phyloP scores from a whole-genome alignment of 1,140 invertebrate genomes.

The Dinoponera quadriceps region DNA sequence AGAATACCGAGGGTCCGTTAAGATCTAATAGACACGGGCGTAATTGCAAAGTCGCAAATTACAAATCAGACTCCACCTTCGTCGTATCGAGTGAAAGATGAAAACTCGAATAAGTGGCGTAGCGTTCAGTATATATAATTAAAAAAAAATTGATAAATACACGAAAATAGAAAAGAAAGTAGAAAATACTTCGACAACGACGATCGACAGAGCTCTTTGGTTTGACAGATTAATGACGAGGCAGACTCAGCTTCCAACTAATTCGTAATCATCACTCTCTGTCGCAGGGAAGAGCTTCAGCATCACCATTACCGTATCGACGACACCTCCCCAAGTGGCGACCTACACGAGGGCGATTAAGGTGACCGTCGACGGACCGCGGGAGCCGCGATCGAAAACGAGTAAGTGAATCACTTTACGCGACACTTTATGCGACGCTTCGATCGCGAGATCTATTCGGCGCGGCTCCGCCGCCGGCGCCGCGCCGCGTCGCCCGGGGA shows the following conservation, averaged over 20 bases:
- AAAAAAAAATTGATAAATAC: background rate
- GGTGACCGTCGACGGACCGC: constrained; percentile 98
- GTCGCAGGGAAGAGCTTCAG: constrained; percentile 98
- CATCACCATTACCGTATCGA: constrained; percentile 97
- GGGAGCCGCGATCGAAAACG: constrained; percentile 98
- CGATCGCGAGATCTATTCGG: constrained; percentile 64
- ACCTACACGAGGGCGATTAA: constrained; percentile 99
- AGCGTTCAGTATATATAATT: background rate
- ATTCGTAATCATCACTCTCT: constrained; percentile 53
- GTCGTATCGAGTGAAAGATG: background rate
- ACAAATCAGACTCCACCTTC: constrained; percentile 5
- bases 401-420: constrained; percentile 90
- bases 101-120: background rate
- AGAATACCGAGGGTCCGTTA: constrained; percentile 63
- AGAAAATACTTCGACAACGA: background rate
- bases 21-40: constrained; percentile 54
- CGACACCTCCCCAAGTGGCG: constrained; percentile 96
- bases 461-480: constrained; percentile 47
- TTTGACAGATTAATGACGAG: too few relatives aligned
- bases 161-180: background rate
- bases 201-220: too few relatives aligned
- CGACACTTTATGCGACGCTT: constrained; percentile 61
- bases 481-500: constrained; percentile 48
- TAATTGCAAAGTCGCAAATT: constrained; percentile 56
- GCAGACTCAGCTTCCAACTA: background rate